Base-by-base conservation (phyloP, 2,113 vertebrate genomes). In the Anolis carolinensis region DNA sequence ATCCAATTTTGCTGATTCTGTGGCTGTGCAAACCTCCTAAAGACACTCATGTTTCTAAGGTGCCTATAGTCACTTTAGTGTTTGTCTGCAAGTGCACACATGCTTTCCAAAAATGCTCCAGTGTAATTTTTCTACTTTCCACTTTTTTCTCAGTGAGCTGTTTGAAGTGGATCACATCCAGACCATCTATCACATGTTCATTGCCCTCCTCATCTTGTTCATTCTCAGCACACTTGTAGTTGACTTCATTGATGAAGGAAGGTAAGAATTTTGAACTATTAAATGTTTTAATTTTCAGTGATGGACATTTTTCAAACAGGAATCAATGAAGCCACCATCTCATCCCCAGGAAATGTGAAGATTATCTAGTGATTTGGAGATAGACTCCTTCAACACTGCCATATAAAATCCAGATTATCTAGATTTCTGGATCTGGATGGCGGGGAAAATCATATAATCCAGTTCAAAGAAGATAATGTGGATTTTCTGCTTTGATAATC, bases 121-220 rank as follows among this genome's bases (percentile, higher is more conserved):
- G 84, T 68, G 9, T 73, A 27, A 36, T 73, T 73, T 63, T 78
- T 2, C 90, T 11, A 8, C 79, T 30, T 88, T 92, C 20, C 32
- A 88, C 78, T 90, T 62, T 89, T 86, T 84, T 36, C 71, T 6
- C 92, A 99, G 99, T 85, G 98, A 99, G 89, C 97, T 99, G 90
- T 98, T 99, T 92, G 98, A 99, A 93, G 98, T 99, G 95, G 98
- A 99, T 95, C 98, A 99, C 95, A 98, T 99, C 95, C 96, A 97
- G 92, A 99, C 98, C 0, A 99, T 99, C 92, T 98, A 99, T 94
- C 98, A 99, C 96, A 99, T 99, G 98, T 99, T 99, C 93, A 99
- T 99, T 27, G 98, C 98, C 8, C 95, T 99, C 44, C 98, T 99
- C 93, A 97, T 99, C 67, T 95, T 99, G 92, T 99, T 99, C 86